phyloP scores from a whole-genome alignment of 2,797 vertebrate genomes.

The Anas bahamensis region DNA sequence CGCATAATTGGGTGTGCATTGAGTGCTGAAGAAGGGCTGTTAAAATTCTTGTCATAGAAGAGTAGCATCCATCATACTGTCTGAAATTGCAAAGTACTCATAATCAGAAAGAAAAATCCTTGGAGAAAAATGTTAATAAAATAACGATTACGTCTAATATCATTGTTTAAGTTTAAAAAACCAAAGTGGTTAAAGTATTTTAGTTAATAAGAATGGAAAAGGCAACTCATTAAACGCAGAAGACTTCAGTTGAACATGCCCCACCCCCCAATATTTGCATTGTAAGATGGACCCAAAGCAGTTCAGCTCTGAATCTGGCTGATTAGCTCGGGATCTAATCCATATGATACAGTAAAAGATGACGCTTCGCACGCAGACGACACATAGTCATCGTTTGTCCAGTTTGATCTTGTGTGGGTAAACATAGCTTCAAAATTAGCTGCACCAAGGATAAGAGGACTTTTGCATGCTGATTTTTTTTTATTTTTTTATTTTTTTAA shows the following conservation, averaged over 20 bases:
- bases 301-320: constrained; percentile 44
- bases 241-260: constrained; percentile 32
- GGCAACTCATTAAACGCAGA: constrained; percentile 68
- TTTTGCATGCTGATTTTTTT: not conserved
- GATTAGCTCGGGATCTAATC: constrained; percentile 60
- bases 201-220: constrained; percentile 66
- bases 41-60: constrained; percentile 99
- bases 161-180: constrained; percentile 79
- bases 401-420: constrained; percentile 44
- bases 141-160: constrained; percentile 77
- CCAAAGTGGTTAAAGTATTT: constrained; percentile 68
- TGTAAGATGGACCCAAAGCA: constrained; percentile 62
- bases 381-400: constrained; percentile 29
- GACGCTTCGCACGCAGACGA: not conserved
- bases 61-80: constrained; percentile 98
- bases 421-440: constrained; percentile 60
- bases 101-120: constrained; percentile 93
- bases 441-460: constrained; percentile 33
- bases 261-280: constrained; percentile 59
- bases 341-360: constrained; percentile 56
- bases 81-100: constrained; percentile 94
- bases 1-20: constrained; percentile 98
- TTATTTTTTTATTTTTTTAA: not conserved
- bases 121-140: constrained; percentile 89
- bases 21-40: constrained; percentile 97